Evolutionary conservation across 2,888 invertebrate species (phyloP).

Genomic region (Drosophila koepferae): DNA sequence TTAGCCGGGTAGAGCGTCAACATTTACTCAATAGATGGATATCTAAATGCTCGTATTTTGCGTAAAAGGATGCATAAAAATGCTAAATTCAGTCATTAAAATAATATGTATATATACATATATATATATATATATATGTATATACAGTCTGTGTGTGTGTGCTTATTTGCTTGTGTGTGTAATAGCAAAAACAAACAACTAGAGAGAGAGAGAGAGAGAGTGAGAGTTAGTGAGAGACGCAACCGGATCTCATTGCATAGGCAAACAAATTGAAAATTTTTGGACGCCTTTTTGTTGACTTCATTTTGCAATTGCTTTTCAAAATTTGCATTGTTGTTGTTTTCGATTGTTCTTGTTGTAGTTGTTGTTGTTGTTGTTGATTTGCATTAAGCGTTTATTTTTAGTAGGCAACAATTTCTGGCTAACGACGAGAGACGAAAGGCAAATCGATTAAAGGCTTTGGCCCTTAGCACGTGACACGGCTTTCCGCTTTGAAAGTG

Average conservation of each 20-base stretch:
- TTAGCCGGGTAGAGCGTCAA: not conserved
- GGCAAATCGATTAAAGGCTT: slow-evolving; percentile 76
- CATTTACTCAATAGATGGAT: slow-evolving; percentile 10
- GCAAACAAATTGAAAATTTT: slow-evolving; percentile 54
- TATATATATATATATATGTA: slow-evolving; percentile 21
- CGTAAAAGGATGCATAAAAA: slow-evolving; percentile 13
- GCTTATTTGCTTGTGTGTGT: slow-evolving; percentile 39
- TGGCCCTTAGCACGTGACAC: slow-evolving; percentile 61
- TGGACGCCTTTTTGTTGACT: slow-evolving; percentile 45
- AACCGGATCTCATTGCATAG: slow-evolving; percentile 27
- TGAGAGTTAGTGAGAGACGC: not conserved
- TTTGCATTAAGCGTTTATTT: slow-evolving; percentile 73
- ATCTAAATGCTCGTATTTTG: slow-evolving; percentile 5
- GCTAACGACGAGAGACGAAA: slow-evolving; percentile 47
- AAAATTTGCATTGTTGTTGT: slow-evolving; percentile 23
- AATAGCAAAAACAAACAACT: slow-evolving; percentile 51
- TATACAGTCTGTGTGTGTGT: slow-evolving; percentile 24
- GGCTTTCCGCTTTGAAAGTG: slow-evolving; percentile 3
- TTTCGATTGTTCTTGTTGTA: slow-evolving; percentile 14
- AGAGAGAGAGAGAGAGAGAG: not conserved
- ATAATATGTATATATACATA: slow-evolving; percentile 18
- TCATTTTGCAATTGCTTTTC: slow-evolving; percentile 46
- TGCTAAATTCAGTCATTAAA: slow-evolving; percentile 44
- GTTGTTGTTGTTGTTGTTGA: slow-evolving; percentile 37
- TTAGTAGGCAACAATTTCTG: slow-evolving; percentile 62